Conservation (phyloP, 23 tunicate species). For the Diplosoma virens region DNA sequence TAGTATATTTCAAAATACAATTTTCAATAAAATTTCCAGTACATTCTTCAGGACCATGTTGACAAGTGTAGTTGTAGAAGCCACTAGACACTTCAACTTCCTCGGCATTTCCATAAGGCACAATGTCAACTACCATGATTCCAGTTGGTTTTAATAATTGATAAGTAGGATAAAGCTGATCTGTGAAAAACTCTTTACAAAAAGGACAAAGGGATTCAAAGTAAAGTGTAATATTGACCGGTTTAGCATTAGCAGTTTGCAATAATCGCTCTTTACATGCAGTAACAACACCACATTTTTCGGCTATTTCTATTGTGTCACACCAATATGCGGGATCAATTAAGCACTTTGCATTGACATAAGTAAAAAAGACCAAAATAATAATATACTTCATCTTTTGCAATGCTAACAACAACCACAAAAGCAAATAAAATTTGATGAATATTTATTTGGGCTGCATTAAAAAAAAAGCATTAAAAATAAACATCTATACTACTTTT, state of each 20-base stretch:
- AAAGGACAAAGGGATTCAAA: slow-evolving; percentile 78
- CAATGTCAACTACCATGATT: slow-evolving; percentile 46
- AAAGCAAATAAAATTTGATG: too few relatives aligned
- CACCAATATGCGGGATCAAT: slow-evolving; percentile 69
- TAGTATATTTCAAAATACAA: slow-evolving; percentile 57
- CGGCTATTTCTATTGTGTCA: slow-evolving; percentile 47
- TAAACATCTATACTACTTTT: too few relatives aligned
- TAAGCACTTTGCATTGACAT: slow-evolving; percentile 37
- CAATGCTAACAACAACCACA: too few relatives aligned
- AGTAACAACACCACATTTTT: slow-evolving; percentile 48
- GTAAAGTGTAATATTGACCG: slow-evolving; percentile 59
- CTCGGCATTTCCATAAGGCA: slow-evolving; percentile 84
- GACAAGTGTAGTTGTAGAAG: slow-evolving; percentile 78
- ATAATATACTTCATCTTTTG: slow-evolving; percentile 17
- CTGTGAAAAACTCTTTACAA: slow-evolving; percentile 56
- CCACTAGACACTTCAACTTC: slow-evolving; percentile 56
- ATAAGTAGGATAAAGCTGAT: slow-evolving; percentile 83
- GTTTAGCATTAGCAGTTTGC: slow-evolving; percentile 20
- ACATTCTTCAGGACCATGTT: slow-evolving; percentile 89
- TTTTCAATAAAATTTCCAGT: slow-evolving; percentile 76
- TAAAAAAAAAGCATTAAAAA: too few relatives aligned
- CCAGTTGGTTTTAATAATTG: slow-evolving; percentile 38
- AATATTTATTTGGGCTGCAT: too few relatives aligned
- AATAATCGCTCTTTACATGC: slow-evolving; percentile 43
- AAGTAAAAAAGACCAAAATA: background rate